Conservation (phyloP, 2,113 vertebrate species). For the Prolemur simus region DNA sequence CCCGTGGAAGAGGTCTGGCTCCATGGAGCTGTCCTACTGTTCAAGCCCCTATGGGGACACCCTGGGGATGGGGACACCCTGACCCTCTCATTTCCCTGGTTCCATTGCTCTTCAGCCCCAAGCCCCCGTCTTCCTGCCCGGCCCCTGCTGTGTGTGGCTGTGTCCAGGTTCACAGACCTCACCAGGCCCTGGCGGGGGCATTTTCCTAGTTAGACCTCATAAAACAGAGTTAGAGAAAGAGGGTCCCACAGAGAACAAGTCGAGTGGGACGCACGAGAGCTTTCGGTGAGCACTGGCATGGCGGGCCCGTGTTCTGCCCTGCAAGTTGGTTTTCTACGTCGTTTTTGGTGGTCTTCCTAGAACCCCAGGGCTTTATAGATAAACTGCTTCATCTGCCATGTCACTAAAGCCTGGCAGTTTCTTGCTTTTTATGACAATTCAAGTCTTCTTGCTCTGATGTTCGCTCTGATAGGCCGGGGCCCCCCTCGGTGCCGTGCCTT, state of each 20-base stretch:
- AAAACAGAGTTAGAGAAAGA: neutral
- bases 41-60: neutral
- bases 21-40: neutral
- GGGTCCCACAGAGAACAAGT: neutral
- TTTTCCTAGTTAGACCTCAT: neutral
- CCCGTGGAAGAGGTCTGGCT: neutral
- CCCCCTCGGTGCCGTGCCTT: neutral
- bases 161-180: neutral
- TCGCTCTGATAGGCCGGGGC: neutral
- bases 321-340: neutral
- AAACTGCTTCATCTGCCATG: neutral
- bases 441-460: neutral
- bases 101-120: neutral
- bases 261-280: rapidly evolving
- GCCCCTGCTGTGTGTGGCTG: neutral
- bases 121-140: neutral
- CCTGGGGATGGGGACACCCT: neutral
- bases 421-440: neutral
- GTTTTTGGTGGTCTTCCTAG: neutral
- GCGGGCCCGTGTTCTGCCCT: neutral
- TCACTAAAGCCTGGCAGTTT: neutral
- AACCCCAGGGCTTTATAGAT: neutral
- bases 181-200: neutral
- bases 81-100: neutral
- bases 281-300: rapidly evolving